Percentiles rank a stretch among this genome's conserved stretches.
Conservation (phyloP, 1,140 invertebrate species). For the Aphelenchoides avenae region DNA sequence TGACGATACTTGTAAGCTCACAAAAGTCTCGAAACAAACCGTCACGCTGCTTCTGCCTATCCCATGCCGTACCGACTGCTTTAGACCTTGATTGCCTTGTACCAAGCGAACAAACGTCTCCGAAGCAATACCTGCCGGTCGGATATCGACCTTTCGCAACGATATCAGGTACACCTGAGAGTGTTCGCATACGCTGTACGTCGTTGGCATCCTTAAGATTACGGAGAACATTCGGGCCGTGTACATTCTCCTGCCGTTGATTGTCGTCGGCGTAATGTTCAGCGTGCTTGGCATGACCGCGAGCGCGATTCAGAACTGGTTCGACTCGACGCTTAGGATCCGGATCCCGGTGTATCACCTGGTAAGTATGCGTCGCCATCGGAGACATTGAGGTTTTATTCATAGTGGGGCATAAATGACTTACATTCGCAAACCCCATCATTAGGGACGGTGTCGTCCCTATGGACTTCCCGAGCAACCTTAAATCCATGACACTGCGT, state of each 20-base stretch:
- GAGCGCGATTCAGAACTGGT: slow-evolving; percentile 6
- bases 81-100: slow-evolving; percentile 6
- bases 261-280: slow-evolving; percentile 6
- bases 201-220: neutral
- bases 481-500: no score
- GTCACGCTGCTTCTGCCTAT: no score
- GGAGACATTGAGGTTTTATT: no score
- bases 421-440: no score
- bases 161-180: slow-evolving; percentile 8
- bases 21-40: no score
- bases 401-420: no score
- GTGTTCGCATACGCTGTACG: neutral
- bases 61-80: no score
- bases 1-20: no score
- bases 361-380: no score
- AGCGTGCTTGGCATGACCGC: slow-evolving; percentile 5
- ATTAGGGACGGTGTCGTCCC: no score
- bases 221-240: slow-evolving; percentile 7
- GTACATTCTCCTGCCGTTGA: slow-evolving; percentile 7
- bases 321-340: slow-evolving; percentile 1
- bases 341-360: slow-evolving; percentile 6
- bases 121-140: neutral
- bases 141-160: slow-evolving; percentile 7
- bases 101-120: neutral
- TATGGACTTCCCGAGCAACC: no score